These are phyloP conservation scores for Trichonephila clavata DNA, from an alignment of 1,140 invertebrate genomes.

Conservation along the genomic window DNA sequence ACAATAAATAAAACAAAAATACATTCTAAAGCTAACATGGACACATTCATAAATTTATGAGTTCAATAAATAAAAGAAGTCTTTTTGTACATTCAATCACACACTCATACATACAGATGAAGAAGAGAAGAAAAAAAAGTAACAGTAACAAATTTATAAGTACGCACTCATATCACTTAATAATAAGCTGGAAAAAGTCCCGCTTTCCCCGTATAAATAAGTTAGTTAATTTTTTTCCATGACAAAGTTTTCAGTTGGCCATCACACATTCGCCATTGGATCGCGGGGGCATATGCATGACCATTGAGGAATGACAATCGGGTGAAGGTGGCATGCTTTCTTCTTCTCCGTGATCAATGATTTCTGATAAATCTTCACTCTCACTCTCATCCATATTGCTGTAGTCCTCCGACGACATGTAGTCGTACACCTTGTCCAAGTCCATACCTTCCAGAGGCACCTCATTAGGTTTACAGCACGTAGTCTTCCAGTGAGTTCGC, in stretches of 20 bases:
- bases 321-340: constrained; percentile 15
- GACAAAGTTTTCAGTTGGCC: constrained; percentile 50
- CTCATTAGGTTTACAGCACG: constrained; percentile 89
- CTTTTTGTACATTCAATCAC: constrained; percentile 52
- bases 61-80: constrained; percentile 69
- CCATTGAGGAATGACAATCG: constrained; percentile 45
- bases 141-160: constrained; percentile 60
- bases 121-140: constrained; percentile 27
- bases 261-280: constrained; percentile 57
- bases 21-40: constrained; percentile 25
- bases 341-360: constrained; percentile 57
- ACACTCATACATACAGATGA: constrained; percentile 29
- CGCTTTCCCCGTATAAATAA: constrained; percentile 72
- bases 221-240: constrained; percentile 7
- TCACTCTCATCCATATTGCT: constrained; percentile 65
- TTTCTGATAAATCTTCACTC: constrained; percentile 59
- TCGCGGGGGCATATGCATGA: constrained; percentile 60
- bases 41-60: constrained; percentile 53
- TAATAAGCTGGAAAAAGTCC: constrained; percentile 69
- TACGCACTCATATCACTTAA: constrained; percentile 59
- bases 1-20: constrained; percentile 67
- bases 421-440: constrained; percentile 76
- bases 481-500: constrained; percentile 96
- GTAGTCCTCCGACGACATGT: constrained; percentile 64
- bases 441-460: constrained; percentile 78